Conservation (phyloP, 2,113 vertebrate species). For the Phylloscopus whistleri region DNA sequence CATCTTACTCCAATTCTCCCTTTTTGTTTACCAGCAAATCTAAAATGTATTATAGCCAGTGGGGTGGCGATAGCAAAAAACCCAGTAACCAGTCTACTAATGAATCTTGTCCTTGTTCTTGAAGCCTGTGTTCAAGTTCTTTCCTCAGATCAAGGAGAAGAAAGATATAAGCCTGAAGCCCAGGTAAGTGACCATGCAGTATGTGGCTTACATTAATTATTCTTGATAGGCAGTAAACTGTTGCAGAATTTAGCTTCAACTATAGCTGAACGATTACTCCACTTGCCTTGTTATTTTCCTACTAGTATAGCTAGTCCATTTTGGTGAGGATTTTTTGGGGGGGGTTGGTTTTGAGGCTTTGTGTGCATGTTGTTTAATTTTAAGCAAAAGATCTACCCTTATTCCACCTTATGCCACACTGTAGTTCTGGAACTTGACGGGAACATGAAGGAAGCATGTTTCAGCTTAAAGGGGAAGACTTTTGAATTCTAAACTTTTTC, state of each 20-base stretch:
- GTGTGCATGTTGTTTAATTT: background rate
- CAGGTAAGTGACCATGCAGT: background rate
- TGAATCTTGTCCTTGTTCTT: background rate
- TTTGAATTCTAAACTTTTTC: background rate
- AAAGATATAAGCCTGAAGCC: background rate
- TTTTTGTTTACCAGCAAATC: background rate
- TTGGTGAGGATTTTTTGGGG: background rate
- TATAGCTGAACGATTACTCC: background rate
- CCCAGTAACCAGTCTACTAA: background rate
- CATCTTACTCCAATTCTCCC: background rate
- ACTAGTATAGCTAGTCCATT: background rate
- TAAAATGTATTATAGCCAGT: background rate
- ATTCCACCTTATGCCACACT: background rate
- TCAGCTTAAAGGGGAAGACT: background rate
- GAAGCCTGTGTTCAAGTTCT: background rate
- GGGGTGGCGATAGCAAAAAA: background rate
- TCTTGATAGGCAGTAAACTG: background rate
- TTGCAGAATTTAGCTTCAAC: background rate
- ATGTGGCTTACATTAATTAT: background rate
- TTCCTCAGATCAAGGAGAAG: background rate
- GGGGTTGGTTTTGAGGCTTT: background rate
- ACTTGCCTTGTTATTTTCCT: background rate
- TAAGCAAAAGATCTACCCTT: background rate
- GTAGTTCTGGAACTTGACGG: background rate
- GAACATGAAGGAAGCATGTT: background rate